Base-by-base conservation (phyloP, 2,113 vertebrate species). In the Entelurus aequoreus region DNA sequence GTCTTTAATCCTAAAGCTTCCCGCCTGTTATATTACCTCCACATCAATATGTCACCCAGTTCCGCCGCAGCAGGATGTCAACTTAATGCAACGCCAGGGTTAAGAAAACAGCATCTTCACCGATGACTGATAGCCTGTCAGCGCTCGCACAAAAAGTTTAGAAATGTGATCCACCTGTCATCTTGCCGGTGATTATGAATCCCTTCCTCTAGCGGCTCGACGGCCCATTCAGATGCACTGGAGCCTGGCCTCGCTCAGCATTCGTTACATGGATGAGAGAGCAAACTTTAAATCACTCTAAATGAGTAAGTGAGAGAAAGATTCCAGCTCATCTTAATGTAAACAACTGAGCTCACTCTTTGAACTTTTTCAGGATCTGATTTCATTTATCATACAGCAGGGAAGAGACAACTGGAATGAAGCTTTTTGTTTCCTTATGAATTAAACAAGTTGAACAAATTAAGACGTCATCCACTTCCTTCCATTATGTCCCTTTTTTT, bases 151-250 rank as follows among this genome's bases (percentile, higher is more conserved):
- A 84, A 86, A 79, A 88, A 83, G 88, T 87, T 90, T 87, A 57
- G 89, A 89, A 89, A 89, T 88, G 77, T 87, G 88, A 90, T 87
- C 87, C 83, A 80, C 78, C 83, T 86, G 87, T 89, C 88, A 89
- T 86, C 84, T 86, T 1, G 60, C 48, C 73, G 6, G 71, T 47
- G 83, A 86, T 88, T 89, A 88, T 86, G 84, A 85, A 86, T 88
- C 87, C 88, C 72, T 87, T 87, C 83, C 81, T 79, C 69, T 16
- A 4, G 65, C 60, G 28, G 60, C 71, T 69, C 61, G 8, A 21
- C 58, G 65, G 72, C 62, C 77, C 75, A 83, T 87, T 87, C 83
- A 84, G 68, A 71, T 4, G 74, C 83, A 85, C 72, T 75, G 72
- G 80, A 72, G 81, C 85, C 69, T 77, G 68, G 67, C 81, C 51